A percentile compares a stretch with the other conserved stretches of the same genome.
Conservation (phyloP, 2,888 invertebrate genomes). For the Tribolium freemani region DNA sequence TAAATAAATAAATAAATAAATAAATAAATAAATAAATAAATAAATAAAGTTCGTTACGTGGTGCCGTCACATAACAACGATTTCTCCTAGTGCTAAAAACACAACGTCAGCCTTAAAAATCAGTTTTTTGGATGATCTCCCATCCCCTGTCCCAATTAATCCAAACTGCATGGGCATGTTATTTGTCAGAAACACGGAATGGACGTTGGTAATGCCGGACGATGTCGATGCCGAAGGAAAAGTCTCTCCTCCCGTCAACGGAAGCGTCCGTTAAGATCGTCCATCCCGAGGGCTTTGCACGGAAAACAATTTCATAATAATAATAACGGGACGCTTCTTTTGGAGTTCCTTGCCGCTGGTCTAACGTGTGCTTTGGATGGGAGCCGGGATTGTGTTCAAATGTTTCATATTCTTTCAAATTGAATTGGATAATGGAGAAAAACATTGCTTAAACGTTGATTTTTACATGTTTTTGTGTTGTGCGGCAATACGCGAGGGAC, state of each 20-base stretch:
- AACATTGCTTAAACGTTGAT: neutral
- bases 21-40: too few relatives aligned
- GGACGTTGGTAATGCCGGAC: conserved; percentile 61
- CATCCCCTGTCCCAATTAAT: neutral
- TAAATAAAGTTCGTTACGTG: too few relatives aligned
- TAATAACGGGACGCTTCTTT: conserved; percentile 22
- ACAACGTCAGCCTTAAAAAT: too few relatives aligned
- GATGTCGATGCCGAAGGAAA: conserved; percentile 50
- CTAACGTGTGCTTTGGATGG: conserved; percentile 35
- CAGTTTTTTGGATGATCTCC: neutral
- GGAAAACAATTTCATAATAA: conserved; percentile 18
- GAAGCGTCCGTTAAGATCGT: conserved; percentile 29
- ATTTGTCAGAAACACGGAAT: conserved; percentile 61
- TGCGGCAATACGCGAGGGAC: neutral
- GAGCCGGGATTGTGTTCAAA: conserved; percentile 7
- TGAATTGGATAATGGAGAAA: neutral
- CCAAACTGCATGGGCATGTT: conserved; percentile 54
- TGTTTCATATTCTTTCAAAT: conserved; percentile 28
- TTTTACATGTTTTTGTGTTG: conserved; percentile 2
- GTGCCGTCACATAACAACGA: too few relatives aligned
- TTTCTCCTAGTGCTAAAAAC: too few relatives aligned
- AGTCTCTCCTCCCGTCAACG: conserved; percentile 21
- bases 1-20: too few relatives aligned
- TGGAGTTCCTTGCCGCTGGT: conserved; percentile 16
- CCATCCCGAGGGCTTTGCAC: conserved; percentile 27